A percentile compares a stretch with the other conserved stretches of the same genome.
These are phyloP conservation scores for Acanthopagrus latus DNA, from an alignment of 2,797 vertebrate species.

Conservation along the genomic window DNA sequence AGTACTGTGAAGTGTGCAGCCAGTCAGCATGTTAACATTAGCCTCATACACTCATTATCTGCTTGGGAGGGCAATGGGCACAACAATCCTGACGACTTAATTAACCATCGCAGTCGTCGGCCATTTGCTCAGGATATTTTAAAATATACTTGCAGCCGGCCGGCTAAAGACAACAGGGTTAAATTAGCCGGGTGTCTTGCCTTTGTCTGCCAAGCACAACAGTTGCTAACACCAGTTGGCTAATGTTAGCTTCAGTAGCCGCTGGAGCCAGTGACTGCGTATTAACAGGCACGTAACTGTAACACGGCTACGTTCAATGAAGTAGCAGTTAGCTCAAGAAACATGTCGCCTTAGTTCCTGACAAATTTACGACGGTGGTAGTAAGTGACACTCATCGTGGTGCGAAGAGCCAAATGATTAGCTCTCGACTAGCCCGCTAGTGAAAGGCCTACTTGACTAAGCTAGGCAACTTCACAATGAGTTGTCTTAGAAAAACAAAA, in stretches of 20 bases:
- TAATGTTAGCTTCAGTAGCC: conserved; percentile 52
- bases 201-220: conserved; percentile 65
- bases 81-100: neutral
- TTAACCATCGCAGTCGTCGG: neutral
- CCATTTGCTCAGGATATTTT: accelerated
- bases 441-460: conserved; percentile 58
- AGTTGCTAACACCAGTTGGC: conserved; percentile 64
- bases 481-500: conserved; percentile 35
- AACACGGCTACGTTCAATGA: accelerated
- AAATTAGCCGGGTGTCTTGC: neutral
- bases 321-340: accelerated
- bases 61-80: neutral
- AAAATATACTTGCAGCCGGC: accelerated
- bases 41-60: conserved; percentile 24
- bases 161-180: neutral
- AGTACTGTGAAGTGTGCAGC: conserved; percentile 40
- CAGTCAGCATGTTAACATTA: conserved; percentile 61
- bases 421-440: conserved; percentile 27
- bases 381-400: too few relatives aligned
- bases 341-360: accelerated
- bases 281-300: neutral
- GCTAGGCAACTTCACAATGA: conserved; percentile 55
- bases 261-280: neutral
- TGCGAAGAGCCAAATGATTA: neutral
- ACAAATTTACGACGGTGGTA: accelerated